A percentile compares a stretch with the other conserved stretches of the same genome.
phyloP scores from a whole-genome alignment of 2,113 vertebrate genomes.

The Aspiorhynchus laticeps region DNA sequence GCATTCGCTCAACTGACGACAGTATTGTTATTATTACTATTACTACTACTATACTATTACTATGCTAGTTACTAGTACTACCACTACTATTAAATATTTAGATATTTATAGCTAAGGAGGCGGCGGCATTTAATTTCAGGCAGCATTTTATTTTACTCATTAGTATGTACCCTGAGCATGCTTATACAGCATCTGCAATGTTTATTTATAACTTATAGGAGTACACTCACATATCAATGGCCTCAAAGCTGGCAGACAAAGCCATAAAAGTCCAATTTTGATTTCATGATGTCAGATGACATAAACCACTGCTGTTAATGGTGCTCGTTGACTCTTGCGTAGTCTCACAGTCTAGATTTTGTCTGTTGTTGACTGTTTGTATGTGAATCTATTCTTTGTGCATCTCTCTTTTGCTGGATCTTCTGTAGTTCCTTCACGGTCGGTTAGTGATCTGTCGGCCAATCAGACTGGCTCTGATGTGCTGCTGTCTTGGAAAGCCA shows the following conservation, averaged over 20 bases:
- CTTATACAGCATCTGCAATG: background rate
- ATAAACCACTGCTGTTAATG: background rate
- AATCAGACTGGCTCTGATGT: slow-evolving; percentile 63
- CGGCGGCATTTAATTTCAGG: background rate
- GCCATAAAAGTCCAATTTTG: background rate
- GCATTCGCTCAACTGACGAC: background rate
- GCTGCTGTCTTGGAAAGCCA: slow-evolving; percentile 69
- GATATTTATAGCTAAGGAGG: background rate
- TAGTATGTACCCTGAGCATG: background rate
- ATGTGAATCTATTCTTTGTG: background rate
- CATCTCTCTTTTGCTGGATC: background rate
- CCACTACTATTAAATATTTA: no score
- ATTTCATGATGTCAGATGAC: background rate
- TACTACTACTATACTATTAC: no score
- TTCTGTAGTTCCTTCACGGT: slow-evolving; percentile 63
- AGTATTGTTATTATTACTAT: no score
- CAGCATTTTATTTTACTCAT: background rate
- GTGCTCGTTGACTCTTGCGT: background rate
- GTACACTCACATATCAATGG: background rate
- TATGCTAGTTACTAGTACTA: no score
- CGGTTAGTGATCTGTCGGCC: slow-evolving; percentile 58
- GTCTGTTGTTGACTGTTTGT: background rate
- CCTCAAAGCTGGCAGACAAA: background rate
- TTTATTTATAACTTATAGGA: background rate
- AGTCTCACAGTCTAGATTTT: background rate